Evolutionary conservation across 2,797 vertebrate genomes (phyloP).

Genomic region (Gorsachius magnificus): DNA sequence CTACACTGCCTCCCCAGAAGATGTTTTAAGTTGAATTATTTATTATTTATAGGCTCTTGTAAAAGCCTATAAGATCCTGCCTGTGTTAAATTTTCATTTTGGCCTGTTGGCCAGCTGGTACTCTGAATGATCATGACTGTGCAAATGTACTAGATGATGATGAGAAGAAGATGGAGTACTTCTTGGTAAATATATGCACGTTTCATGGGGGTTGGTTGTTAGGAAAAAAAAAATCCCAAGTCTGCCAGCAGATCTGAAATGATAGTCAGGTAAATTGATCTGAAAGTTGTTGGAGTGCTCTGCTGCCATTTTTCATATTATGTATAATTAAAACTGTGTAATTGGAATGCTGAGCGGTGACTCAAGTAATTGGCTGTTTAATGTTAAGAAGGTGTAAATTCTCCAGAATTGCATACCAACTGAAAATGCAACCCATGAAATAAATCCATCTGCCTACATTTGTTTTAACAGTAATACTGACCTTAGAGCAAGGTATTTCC

Average conservation of each 20-base stretch:
- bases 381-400: slow-evolving; percentile 40
- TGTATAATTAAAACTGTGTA: slow-evolving; percentile 14
- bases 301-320: slow-evolving; percentile 12
- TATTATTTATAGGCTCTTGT: slow-evolving; percentile 24
- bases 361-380: slow-evolving; percentile 21
- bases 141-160: not conserved
- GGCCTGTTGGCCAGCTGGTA: not conserved
- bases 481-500: slow-evolving; percentile 51
- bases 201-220: not conserved
- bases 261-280: not conserved
- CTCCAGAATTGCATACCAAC: slow-evolving; percentile 53
- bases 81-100: slow-evolving; percentile 23
- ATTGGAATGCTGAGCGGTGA: not conserved
- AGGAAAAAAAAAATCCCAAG: not conserved
- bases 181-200: not conserved
- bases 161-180: not conserved
- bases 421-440: slow-evolving; percentile 45
- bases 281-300: not conserved
- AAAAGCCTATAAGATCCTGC: not conserved
- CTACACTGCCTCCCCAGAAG: not conserved
- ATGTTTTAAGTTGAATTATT: slow-evolving; percentile 25
- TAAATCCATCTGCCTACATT: slow-evolving; percentile 55
- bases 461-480: slow-evolving; percentile 51
- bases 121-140: not conserved
- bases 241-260: not conserved